These are phyloP conservation scores for Dorcus hopei DNA, from an alignment of 2,888 invertebrate genomes.

Conservation along the genomic window DNA sequence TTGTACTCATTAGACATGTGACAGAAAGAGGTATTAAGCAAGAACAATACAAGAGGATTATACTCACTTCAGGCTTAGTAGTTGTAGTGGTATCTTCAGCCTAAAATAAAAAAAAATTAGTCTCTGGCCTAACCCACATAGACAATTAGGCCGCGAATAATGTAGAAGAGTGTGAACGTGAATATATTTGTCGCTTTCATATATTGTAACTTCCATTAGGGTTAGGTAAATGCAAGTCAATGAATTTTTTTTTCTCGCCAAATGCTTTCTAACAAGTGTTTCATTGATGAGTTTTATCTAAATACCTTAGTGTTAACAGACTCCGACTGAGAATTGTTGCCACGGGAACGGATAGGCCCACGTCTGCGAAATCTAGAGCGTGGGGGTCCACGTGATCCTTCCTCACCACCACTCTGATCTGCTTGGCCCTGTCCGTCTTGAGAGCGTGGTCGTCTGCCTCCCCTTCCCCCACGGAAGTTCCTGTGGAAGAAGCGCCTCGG, in stretches of 20 bases:
- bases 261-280: too few species aligned
- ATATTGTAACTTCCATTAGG: too few species aligned
- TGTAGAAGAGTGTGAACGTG: not conserved
- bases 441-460: slow-evolving; percentile 54
- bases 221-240: too few species aligned
- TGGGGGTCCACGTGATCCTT: slow-evolving; percentile 47
- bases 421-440: slow-evolving; percentile 51
- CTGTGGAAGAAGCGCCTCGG: slow-evolving; percentile 66
- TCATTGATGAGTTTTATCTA: not conserved
- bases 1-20: too few species aligned
- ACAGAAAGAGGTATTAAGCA: too few species aligned
- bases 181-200: too few species aligned
- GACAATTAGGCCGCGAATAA: too few species aligned
- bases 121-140: too few species aligned
- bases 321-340: slow-evolving; percentile 47
- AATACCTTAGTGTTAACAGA: slow-evolving; percentile 35
- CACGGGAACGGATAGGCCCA: slow-evolving; percentile 44
- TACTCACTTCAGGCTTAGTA: slow-evolving; percentile 47
- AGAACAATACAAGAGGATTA: not conserved
- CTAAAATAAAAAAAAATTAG: slow-evolving; percentile 42
- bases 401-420: slow-evolving; percentile 48
- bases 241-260: too few species aligned
- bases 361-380: slow-evolving; percentile 46
- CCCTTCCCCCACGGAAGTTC: slow-evolving; percentile 69
- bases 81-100: slow-evolving; percentile 46